Evolutionary conservation across 2,888 invertebrate genomes (phyloP), one percentile per base, ranked within the genome.

Genomic region (Amblyteles armatorius): DNA sequence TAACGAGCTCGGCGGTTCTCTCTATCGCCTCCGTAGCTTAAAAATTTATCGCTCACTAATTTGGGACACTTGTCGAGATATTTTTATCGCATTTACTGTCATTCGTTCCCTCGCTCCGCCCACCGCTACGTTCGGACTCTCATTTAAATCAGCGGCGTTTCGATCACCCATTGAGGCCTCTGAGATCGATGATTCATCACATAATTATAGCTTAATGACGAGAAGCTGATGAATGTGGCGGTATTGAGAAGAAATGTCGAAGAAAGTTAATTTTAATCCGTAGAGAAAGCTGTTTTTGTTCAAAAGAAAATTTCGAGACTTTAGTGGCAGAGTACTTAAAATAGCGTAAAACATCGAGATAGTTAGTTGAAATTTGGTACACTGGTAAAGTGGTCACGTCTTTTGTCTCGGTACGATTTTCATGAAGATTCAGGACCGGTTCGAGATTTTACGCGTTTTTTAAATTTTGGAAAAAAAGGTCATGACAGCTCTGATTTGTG

Each of bases 61-160:
- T 78, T 11, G 40, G 7, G n/a, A 60, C 7, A 57, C 48, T 67
- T 48, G 22, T 67, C 16, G 19, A 50, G 16, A 55, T 65, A 68
- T 79, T 83, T 69, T 83, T 83, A 74, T 79, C 63, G 55, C 63
- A 69, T 29, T 69, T 83, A 22, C 52, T 83, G 79, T 79, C 74
- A 74, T 79, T 79, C n/a, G 74, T 74, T 68, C 52, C 50, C 7
- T 0, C 33, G 7, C 33, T 33, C 6, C 33, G 33, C 0, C 3
- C 26, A 26, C 26, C 26, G 26, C 3, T 26, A 60, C 29, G n/a
- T 16, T 33, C 44, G 44, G 63, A 50, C 74, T 55, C 74, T 69
- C 55, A 79, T 74, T 79, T 69, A 48, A 71, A 69, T 36, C 73
- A 19, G 44, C 60, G 52, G 4, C 57, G 44, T n/a, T 68, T 74